Conservation (phyloP, 2,113 vertebrate genomes). For the Ibidorhyncha struthersii region DNA sequence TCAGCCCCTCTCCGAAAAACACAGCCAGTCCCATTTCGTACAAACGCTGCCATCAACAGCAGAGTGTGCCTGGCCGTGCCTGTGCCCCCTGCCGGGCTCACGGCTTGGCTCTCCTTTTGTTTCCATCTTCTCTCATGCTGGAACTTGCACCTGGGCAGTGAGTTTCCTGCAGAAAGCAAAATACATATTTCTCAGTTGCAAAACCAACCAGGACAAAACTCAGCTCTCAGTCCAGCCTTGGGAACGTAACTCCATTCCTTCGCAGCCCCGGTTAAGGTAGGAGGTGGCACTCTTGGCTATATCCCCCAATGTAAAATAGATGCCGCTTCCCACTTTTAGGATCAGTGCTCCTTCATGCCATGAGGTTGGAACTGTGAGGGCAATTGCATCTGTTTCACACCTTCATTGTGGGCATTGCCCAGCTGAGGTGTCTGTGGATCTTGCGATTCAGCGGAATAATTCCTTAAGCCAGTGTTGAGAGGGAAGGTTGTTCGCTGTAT, state of each 20-base stretch:
- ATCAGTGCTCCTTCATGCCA: not conserved
- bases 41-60: not conserved
- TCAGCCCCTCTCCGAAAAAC: not conserved
- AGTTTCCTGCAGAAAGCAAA: not conserved
- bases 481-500: not conserved
- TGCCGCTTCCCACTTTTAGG: not conserved
- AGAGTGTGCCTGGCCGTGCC: not conserved
- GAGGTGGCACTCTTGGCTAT: not conserved
- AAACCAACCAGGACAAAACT: not conserved
- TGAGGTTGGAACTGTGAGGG: not conserved
- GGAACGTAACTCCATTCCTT: not conserved
- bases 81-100: not conserved
- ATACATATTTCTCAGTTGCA: not conserved
- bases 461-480: not conserved
- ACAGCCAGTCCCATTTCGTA: not conserved
- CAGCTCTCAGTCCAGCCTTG: not conserved
- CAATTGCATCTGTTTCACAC: not conserved
- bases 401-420: not conserved
- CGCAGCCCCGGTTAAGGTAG: not conserved
- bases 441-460: not conserved
- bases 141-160: accelerated
- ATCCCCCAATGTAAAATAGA: not conserved
- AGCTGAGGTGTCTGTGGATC: not conserved
- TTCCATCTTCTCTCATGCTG: not conserved
- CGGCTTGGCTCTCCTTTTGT: accelerated